Conservation (phyloP, 2,113 vertebrate species). For the Bothrops jararaca region DNA sequence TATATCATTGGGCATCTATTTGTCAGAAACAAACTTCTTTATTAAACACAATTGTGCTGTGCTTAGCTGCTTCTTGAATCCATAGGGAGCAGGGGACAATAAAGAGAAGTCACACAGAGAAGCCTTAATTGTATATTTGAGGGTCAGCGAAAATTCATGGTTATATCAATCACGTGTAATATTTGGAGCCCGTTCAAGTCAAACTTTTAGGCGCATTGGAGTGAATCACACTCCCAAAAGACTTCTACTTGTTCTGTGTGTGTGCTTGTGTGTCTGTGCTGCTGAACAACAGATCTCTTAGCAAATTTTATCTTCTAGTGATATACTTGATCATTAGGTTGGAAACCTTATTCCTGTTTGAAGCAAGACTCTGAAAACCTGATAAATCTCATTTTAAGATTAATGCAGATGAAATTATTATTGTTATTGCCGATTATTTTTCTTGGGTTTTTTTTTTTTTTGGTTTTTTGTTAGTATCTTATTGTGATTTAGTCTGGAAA, state of each 20-base stretch:
- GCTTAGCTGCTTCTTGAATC: slow-evolving; percentile 46
- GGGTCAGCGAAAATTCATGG: slow-evolving; percentile 15
- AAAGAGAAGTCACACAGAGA: slow-evolving; percentile 42
- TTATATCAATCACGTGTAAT: slow-evolving; percentile 25
- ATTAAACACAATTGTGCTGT: slow-evolving; percentile 42
- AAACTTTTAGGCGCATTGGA: slow-evolving; percentile 16
- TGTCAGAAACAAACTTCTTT: slow-evolving; percentile 50
- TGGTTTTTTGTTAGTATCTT: slow-evolving; percentile 21
- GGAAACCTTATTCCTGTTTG: neutral
- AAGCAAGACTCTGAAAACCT: neutral
- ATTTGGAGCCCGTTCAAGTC: slow-evolving; percentile 9
- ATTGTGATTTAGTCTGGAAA: slow-evolving; percentile 18
- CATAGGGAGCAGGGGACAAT: slow-evolving; percentile 33
- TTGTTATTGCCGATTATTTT: slow-evolving; percentile 29
- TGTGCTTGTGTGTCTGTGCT: neutral
- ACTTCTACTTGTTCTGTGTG: neutral
- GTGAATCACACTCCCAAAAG: slow-evolving; percentile 9
- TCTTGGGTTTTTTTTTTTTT: slow-evolving; percentile 7
- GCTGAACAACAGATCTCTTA: slow-evolving; percentile 15
- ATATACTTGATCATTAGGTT: neutral
- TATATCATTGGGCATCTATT: slow-evolving; percentile 46
- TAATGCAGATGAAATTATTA: slow-evolving; percentile 33
- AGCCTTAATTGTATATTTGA: slow-evolving; percentile 37
- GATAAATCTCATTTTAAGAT: slow-evolving; percentile 33
- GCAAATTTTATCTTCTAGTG: slow-evolving; percentile 24